These are phyloP conservation scores for Dendrolimus houi DNA, from an alignment of 2,888 invertebrate species.

Conservation along the genomic window DNA sequence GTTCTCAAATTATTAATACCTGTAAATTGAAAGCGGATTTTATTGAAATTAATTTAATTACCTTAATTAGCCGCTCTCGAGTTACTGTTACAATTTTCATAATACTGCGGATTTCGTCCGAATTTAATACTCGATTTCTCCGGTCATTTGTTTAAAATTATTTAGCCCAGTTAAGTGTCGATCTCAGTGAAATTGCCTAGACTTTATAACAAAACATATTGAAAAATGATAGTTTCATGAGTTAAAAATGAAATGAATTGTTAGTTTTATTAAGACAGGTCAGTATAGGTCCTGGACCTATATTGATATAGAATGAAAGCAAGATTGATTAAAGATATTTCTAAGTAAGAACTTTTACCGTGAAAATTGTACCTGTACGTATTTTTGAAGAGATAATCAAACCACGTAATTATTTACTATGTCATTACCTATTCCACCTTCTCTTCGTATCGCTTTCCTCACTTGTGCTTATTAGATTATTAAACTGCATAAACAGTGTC, in stretches of 20 bases:
- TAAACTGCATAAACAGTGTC: too few species aligned
- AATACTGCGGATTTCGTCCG: neutral
- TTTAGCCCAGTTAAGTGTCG: neutral
- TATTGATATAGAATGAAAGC: too few species aligned
- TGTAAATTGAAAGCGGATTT: neutral
- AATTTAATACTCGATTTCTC: neutral
- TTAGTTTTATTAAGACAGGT: too few species aligned
- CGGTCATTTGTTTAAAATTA: neutral
- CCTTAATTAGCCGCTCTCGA: neutral
- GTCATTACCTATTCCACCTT: too few species aligned
- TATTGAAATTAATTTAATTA: constrained; percentile 1
- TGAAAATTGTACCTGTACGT: too few species aligned
- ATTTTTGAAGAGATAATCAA: too few species aligned
- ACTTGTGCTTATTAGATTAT: too few species aligned
- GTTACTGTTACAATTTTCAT: neutral
- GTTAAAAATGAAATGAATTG: neutral
- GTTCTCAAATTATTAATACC: neutral
- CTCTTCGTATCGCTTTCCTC: too few species aligned
- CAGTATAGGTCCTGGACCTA: too few species aligned
- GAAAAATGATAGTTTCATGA: neutral
- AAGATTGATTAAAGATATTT: too few species aligned
- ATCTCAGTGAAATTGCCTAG: neutral
- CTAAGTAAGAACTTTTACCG: too few species aligned
- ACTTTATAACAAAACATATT: neutral
- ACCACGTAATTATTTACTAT: too few species aligned